A percentile compares a stretch with the other conserved stretches of the same genome.
These are phyloP conservation scores for Drosophila arizonae DNA, from an alignment of 1,140 invertebrate genomes.

Conservation along the genomic window DNA sequence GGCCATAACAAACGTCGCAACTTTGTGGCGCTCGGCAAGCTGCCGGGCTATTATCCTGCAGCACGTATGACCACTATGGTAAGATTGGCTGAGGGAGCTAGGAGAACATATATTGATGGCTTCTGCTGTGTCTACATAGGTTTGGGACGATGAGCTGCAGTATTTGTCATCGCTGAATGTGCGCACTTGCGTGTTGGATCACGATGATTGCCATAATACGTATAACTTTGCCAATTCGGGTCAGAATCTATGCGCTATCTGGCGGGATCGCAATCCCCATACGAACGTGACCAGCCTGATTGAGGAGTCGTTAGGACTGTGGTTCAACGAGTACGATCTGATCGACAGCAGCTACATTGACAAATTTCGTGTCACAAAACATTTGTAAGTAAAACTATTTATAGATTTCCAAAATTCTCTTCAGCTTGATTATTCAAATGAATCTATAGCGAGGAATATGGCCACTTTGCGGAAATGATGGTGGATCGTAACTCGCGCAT, in stretches of 20 bases:
- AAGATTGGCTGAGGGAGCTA: conserved; percentile 14
- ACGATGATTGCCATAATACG: conserved; percentile 79
- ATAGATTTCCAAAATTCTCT: too few species aligned
- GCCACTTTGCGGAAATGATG: conserved; percentile 78
- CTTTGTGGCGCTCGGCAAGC: conserved; percentile 67
- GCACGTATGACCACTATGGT: conserved; percentile 80
- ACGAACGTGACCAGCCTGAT: conserved; percentile 74
- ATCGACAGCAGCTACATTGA: conserved; percentile 75
- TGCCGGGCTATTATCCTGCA: conserved; percentile 78
- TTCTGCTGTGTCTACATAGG: conserved; percentile 28
- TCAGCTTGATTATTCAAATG: too few species aligned
- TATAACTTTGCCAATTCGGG: conserved; percentile 74
- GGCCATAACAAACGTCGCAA: conserved; percentile 76
- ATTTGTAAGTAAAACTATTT: conserved; percentile 68
- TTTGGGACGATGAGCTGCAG: conserved; percentile 81
- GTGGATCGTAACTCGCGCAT: conserved; percentile 73
- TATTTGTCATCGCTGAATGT: conserved; percentile 74
- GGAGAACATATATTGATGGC: background rate
- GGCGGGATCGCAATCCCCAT: conserved; percentile 56
- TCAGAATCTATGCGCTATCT: conserved; percentile 73
- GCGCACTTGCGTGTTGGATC: conserved; percentile 75
- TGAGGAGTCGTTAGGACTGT: conserved; percentile 64
- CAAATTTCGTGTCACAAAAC: conserved; percentile 63
- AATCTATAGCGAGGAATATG: conserved; percentile 70
- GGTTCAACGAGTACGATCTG: conserved; percentile 73